phyloP scores from a whole-genome alignment of 1,140 invertebrate genomes.

The Pteromalus puparum region DNA sequence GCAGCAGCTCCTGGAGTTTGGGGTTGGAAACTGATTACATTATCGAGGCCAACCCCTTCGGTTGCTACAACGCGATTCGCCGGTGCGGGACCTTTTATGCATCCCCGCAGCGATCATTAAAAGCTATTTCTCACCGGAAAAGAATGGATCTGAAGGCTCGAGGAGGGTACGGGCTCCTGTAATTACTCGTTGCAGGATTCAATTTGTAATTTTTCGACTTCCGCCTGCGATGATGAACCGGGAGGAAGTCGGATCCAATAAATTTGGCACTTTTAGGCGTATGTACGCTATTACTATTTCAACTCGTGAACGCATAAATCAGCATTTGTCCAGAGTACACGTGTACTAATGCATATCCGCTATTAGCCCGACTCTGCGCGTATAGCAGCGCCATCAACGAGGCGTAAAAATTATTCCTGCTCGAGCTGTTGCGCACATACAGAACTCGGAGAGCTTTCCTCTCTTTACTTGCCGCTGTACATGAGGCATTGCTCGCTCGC shows the following conservation, averaged over 20 bases:
- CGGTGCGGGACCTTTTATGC: slow-evolving; percentile 43
- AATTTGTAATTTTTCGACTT: slow-evolving; percentile 41
- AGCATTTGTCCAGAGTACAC: not conserved
- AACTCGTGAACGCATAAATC: not conserved
- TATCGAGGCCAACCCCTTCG: slow-evolving; percentile 57
- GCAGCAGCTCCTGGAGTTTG: not conserved
- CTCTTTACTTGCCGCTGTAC: not conserved
- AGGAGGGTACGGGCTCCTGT: not conserved
- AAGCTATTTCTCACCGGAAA: slow-evolving; percentile 58
- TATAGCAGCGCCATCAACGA: slow-evolving; percentile 23
- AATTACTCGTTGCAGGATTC: slow-evolving; percentile 34
- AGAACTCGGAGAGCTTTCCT: slow-evolving; percentile 1
- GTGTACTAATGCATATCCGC: slow-evolving; percentile 5
- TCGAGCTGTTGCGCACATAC: not conserved
- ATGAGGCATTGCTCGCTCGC: slow-evolving; percentile 27
- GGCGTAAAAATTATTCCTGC: slow-evolving; percentile 47
- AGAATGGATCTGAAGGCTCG: slow-evolving; percentile 55
- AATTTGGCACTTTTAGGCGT: no score
- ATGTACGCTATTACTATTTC: no score
- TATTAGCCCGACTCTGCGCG: not conserved
- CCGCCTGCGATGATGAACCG: no score
- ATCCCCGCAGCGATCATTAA: slow-evolving; percentile 58
- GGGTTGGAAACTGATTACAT: slow-evolving; percentile 64
- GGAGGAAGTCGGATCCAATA: no score
- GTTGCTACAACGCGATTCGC: slow-evolving; percentile 58